Evolutionary conservation across 1,140 invertebrate species (phyloP).

Genomic region (Aphaenogaster floridana): DNA sequence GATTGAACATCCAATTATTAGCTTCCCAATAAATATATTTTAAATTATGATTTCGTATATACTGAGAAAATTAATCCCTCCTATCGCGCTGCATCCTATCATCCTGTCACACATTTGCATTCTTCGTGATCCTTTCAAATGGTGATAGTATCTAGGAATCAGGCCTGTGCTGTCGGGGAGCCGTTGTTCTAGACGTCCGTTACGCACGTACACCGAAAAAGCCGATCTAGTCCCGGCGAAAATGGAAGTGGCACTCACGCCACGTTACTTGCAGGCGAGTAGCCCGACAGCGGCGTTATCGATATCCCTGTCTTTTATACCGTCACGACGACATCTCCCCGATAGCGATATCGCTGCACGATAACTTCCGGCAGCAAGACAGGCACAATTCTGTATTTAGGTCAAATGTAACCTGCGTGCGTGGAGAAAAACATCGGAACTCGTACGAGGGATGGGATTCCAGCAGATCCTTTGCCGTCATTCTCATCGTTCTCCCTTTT

Average conservation of each 20-base stretch:
- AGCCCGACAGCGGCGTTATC: conserved; percentile 54
- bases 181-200: conserved; percentile 18
- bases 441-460: neutral
- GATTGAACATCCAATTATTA: neutral
- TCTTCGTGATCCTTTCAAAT: neutral
- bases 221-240: conserved; percentile 24
- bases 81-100: neutral
- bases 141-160: neutral
- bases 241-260: conserved; percentile 56
- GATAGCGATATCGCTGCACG: conserved; percentile 39
- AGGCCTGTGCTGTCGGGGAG: neutral
- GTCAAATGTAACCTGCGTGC: conserved; percentile 49
- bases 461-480: neutral
- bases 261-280: conserved; percentile 13
- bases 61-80: neutral
- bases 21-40: neutral
- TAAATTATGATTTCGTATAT: neutral
- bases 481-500: conserved; percentile 2
- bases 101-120: neutral
- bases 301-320: conserved; percentile 61
- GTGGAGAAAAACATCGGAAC: conserved; percentile 1
- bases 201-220: conserved; percentile 19
- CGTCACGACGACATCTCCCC: conserved; percentile 38
- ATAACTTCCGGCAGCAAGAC: conserved; percentile 39
- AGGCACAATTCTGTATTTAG: conserved; percentile 49